A percentile compares a stretch with the other conserved stretches of the same genome.
phyloP scores from a whole-genome alignment of 2,113 vertebrate species.

The Uria aalge region DNA sequence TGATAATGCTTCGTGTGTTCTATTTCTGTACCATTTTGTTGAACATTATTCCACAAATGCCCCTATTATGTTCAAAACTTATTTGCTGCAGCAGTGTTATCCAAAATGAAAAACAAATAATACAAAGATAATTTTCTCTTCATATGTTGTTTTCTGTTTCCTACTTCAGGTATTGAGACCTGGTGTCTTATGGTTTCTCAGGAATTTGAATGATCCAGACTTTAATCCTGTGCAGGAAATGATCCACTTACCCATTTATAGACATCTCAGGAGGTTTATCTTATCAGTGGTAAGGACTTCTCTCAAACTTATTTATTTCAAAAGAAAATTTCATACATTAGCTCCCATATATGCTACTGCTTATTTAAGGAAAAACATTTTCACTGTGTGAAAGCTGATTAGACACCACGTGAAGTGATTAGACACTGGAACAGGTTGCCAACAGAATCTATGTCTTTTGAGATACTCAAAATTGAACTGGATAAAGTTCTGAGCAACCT shows the following conservation, averaged over 20 bases:
- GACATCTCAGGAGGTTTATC: constrained; percentile 94
- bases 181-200: constrained; percentile 95
- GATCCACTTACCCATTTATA: constrained; percentile 95
- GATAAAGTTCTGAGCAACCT: neutral
- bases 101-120: neutral
- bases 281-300: constrained; percentile 88
- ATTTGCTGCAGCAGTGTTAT: neutral
- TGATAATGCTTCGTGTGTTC: neutral
- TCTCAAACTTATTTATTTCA: neutral
- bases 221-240: constrained; percentile 98
- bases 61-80: neutral
- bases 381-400: neutral
- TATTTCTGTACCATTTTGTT: neutral
- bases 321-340: neutral
- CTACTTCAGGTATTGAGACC: constrained; percentile 88
- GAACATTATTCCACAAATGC: neutral
- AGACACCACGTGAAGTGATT: neutral
- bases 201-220: constrained; percentile 97
- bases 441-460: neutral
- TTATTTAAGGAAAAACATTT: neutral
- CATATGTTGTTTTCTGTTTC: neutral
- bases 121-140: neutral
- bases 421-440: neutral
- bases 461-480: neutral
- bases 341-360: neutral